Base-by-base conservation (phyloP, 2,888 invertebrate genomes). In the Caradrina clavipalpis region DNA sequence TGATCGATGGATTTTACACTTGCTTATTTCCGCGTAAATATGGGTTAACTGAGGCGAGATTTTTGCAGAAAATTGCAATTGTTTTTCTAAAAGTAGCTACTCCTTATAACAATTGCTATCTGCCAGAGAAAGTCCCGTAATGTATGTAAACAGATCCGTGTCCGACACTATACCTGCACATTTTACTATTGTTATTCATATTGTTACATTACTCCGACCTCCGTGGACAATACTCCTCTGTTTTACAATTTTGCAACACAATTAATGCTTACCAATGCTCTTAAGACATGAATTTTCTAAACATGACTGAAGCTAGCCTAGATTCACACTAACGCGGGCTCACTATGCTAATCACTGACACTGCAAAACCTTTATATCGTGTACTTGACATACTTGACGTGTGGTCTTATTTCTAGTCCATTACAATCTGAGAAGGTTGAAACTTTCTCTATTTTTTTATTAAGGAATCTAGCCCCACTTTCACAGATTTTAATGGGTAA, bases 301-400 rank as follows among this genome's bases (percentile, higher is more conserved):
- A 62, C 56, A 51, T 21, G 11, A 26, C 31, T 19, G 15, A 45
- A 11, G 11, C 10, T 50, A 53, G 7, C 45, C 74, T 67, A 59
- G 55, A 50, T 50, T 19, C 17, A 45, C 10, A 17, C 45, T 22
- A 31, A 58, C 22, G 21, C 49, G 22, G 49, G 58, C 35, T 49
- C 35, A 54, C 19, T 26, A 55, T 55, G 49, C 17, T 67, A 50
- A 67, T 68, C 19, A 10, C 45, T 58, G 72, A 54, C 45, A 49
- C 58, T 68, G 54, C 50, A 68, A 66, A 67, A 74, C 63, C 68
- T 55, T 74, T 64, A 56, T 58, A 67, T 15, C 49, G 42, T 72
- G 74, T 72, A 67, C 58, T 59, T 73, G 72, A 74, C 72, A 67
- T 21, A 55, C 73, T 57, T 57, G 35, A 5, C 11, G 21, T 45